Base-by-base conservation (phyloP, 2,797 vertebrate species). In the Lateolabrax maculatus region DNA sequence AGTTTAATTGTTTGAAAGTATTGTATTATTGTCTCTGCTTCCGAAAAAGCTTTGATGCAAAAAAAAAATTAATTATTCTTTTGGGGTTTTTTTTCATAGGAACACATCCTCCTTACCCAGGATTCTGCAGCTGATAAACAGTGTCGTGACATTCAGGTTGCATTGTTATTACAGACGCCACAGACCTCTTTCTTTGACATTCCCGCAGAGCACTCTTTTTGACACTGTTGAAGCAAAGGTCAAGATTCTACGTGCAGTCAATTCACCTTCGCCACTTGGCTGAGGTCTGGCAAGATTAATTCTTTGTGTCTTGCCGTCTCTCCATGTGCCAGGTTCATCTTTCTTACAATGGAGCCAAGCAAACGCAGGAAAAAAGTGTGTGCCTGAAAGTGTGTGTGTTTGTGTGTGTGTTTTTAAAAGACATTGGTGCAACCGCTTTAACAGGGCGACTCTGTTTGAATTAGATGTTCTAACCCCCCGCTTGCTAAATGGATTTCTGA, bases 401-500 rank as follows among this genome's bases (percentile, higher is more conserved):
- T 80, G 61, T 86, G 80, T 87, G 82, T 90, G 81, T 84, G 58
- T 90, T 92, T 92, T 90, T 93, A 93, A 92, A 90, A 87, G 92
- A 95, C 92, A 91, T 94, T 81, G 88, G 89, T 83, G 81, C 85
- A 87, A 91, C 91, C 89, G 56, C 94, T 96, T 95, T 94, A 94
- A 95, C 91, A 93, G 92, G 90, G 91, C 81, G 78, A 90, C 91
- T 93, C 92, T 93, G 92, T 94, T 95, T 95, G 94, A 95, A 95
- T 93, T 93, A 94, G 92, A 94, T 91, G 91, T 93, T 95, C 93
- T 87, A 92, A 90, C 89, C 93, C 84, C 88, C 88, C 86, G 86
- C 94, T 93, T 78, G 89, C 91, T 94, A 94, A 96, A 94, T 92
- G 90, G 90, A 86, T 95, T 93, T 96, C 86, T 95, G 91, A 93